Percentiles rank a stretch among this genome's conserved stretches.
phyloP scores from a whole-genome alignment of 2,888 invertebrate genomes.

The Aleiodes testaceus region DNA sequence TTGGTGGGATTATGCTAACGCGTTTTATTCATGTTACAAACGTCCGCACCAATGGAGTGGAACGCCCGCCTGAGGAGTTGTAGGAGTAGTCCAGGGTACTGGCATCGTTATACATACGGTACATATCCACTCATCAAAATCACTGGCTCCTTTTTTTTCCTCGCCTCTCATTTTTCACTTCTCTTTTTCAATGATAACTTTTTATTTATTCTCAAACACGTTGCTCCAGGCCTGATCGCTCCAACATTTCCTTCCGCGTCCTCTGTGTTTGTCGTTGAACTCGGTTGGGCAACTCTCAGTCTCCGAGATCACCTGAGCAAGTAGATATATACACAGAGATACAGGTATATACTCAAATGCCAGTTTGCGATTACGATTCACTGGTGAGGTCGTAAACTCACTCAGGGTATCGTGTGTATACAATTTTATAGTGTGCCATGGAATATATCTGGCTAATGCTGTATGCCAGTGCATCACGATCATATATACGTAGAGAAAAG shows the following conservation, averaged over 20 bases:
- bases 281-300: background rate
- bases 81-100: slow-evolving; percentile 16
- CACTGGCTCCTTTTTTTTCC: background rate
- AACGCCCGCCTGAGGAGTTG: slow-evolving; percentile 32
- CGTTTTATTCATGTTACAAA: slow-evolving; percentile 40
- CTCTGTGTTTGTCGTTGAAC: slow-evolving; percentile 33
- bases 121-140: slow-evolving; percentile 22
- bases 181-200: background rate
- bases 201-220: background rate
- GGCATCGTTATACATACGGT: slow-evolving; percentile 21
- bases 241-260: slow-evolving; percentile 30
- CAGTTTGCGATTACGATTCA: slow-evolving; percentile 26
- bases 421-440: slow-evolving; percentile 24
- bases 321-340: background rate
- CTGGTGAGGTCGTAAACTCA: slow-evolving; percentile 54
- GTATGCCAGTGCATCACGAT: slow-evolving; percentile 6
- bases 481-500: background rate
- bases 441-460: slow-evolving; percentile 28
- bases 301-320: slow-evolving; percentile 2
- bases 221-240: slow-evolving; percentile 19
- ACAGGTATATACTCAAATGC: slow-evolving; percentile 9
- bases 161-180: background rate
- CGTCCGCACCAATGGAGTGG: slow-evolving; percentile 13
- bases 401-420: slow-evolving; percentile 46
- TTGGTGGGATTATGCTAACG: slow-evolving; percentile 41